Evolutionary conservation across 1,140 invertebrate species (phyloP), one percentile per base, ranked within the genome.

Genomic region (Leucophenga varia): DNA sequence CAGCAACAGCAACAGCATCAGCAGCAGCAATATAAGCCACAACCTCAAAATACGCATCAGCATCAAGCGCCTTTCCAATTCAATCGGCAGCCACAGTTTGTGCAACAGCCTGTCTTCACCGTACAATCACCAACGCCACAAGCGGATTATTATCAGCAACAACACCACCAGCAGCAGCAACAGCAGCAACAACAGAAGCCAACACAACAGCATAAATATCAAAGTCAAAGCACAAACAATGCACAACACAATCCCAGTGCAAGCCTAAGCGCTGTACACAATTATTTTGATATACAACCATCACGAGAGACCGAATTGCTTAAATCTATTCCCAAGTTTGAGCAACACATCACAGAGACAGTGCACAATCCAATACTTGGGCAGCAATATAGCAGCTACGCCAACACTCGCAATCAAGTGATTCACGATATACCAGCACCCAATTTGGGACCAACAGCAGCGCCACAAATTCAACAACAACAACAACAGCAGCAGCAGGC

Each of bases 321-420:
- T n/a, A 82, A 84, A 49, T 82, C 87, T 20, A 81, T 89, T 43
- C 83, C 87, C 6, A 87, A 86, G 75, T 83, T 83, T 47, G 87
- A 89, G 74, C 86, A 89, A 54, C 87, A 89, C 61, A 84, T 85
- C 32, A 80, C 81, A 4, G 78, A 83, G 16, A 78, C 77, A 25
- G 74, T 79, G 0, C 59, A 70, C 10, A 55, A 58, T 30, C 54
- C 50, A 9, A 50, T 44, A 18, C 42, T 9, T 40, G 39, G 13
- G 31, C 57, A 56, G 17, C 56, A 63, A 18, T 54, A 57, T 25
- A 64, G 52, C 17, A 46, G 37, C 2, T 69, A 59, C 28, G 60
- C 54, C 52, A 64, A 50, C 49, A 64, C 47, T 6, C 61, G 61
- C 20, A 71, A 70, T 20, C 63, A 74, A 25, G 71, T 74, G 2